Conservation (phyloP, 2,888 invertebrate species). For the Acrobeloides nanus region DNA sequence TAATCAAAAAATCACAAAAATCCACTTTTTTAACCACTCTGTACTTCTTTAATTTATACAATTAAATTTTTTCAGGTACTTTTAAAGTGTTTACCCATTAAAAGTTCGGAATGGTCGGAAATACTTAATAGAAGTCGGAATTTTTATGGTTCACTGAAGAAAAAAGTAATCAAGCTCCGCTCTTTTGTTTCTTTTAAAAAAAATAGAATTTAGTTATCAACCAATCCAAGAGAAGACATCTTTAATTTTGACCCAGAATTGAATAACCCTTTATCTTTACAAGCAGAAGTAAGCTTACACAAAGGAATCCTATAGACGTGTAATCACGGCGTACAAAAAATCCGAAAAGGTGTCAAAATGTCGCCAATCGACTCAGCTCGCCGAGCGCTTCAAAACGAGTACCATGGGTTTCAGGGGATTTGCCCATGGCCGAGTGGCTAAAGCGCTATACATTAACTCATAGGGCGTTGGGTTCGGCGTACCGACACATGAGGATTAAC, state of each 20-base stretch:
- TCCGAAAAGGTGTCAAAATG: too few species aligned
- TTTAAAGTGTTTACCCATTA: constrained; percentile 16
- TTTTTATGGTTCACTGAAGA: constrained; percentile 12
- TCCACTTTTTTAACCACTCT: too few species aligned
- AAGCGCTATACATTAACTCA: too few species aligned
- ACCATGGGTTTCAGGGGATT: too few species aligned
- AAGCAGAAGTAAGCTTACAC: constrained; percentile 10
- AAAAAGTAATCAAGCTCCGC: background rate
- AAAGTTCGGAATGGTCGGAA: constrained; percentile 10
- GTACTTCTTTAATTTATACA: too few species aligned
- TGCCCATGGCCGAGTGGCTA: too few species aligned
- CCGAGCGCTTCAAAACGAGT: too few species aligned
- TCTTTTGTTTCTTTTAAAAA: background rate
- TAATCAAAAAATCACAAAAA: too few species aligned
- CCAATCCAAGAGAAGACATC: constrained; percentile 12
- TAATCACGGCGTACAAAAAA: too few species aligned
- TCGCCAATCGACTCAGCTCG: too few species aligned
- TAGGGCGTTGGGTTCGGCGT: too few species aligned
- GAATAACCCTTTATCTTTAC: constrained; percentile 18
- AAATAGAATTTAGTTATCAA: constrained; percentile 3
- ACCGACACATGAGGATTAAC: too few species aligned
- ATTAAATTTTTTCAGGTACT: constrained; percentile 14
- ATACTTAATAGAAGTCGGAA: constrained; percentile 7
- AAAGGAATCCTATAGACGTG: background rate
- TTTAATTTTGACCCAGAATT: constrained; percentile 9